Base-by-base conservation (phyloP, 2,113 vertebrate species). In the Ondatra zibethicus region DNA sequence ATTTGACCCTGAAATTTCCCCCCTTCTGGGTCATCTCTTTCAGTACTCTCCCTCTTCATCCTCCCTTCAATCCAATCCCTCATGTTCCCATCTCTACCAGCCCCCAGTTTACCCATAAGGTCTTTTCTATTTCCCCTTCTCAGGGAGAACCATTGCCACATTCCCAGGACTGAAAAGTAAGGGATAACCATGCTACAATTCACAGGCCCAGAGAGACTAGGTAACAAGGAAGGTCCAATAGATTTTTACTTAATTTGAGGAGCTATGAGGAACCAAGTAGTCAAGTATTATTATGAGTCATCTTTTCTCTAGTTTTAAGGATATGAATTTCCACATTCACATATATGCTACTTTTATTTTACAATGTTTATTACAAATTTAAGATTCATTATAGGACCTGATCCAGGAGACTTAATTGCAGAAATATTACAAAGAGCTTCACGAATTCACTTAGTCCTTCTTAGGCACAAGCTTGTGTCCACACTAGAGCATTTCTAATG, bases 241-340 rank as follows among this genome's bases (percentile, higher is more conserved):
- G 73, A 45, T 86, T 61, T 84, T 86, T 31, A 86, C 58, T 45
- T 84, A 42, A 63, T 42, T 82, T 65, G 5, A 89, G 17, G 70
- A 81, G 33, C 68, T 78, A 23, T 81, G 12, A 90, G 90, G 3
- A 88, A n/a, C 85, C 84, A 36, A 36, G 2, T 16, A 78, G 75
- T 45, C 42, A 58, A 47, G 21, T 55, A 58, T 92, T 78, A 73
- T 47, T 42, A 52, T n/a, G 29, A 77, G 5, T 8, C 13, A n/a
- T 80, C 12, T 80, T 95, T 95, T 93, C 36, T 91, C 89, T 80
- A 12, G 50, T 33, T 91, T 91, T 66, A 84, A 93, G 61, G 9
- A 7, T 91, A 36, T 27, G 25, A 16, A 65, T 89, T 96, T 95
- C 33, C 9, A 89, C 25, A 75, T 89, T 96, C 45, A 95, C 8